These are phyloP conservation scores for Pygoscelis adeliae DNA, from an alignment of 2,113 vertebrate species.

Conservation along the genomic window DNA sequence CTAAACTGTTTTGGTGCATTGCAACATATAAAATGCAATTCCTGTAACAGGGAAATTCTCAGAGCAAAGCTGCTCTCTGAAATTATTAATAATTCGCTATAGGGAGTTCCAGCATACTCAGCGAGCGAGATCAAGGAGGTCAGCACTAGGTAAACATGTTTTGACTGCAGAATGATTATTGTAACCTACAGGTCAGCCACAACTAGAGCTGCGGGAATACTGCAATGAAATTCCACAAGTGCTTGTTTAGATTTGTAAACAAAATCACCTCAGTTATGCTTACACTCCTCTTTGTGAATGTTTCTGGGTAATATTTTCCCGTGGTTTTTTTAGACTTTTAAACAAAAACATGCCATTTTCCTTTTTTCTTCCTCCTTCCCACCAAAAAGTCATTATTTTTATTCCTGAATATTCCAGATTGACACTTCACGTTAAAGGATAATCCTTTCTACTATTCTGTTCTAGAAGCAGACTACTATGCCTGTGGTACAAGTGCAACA, in stretches of 20 bases:
- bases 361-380: not conserved
- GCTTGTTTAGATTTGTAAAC: not conserved
- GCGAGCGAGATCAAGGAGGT: not conserved
- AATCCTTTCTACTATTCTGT: not conserved
- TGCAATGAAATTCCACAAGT: not conserved
- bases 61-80: not conserved
- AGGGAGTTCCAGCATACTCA: not conserved
- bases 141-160: not conserved
- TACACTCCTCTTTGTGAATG: not conserved
- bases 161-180: not conserved
- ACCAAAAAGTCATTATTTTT: not conserved
- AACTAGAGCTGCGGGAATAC: not conserved
- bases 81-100: not conserved
- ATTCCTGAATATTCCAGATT: not conserved
- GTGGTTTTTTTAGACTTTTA: not conserved
- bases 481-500: not conserved
- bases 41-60: not conserved
- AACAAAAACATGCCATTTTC: not conserved
- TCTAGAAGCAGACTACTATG: not conserved
- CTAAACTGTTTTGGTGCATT: not conserved
- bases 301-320: not conserved
- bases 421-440: not conserved
- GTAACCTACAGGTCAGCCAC: not conserved
- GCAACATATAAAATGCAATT: not conserved
- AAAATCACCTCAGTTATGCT: not conserved